phyloP scores from a whole-genome alignment of 1,140 invertebrate genomes.

The Oryzaephilus surinamensis region DNA sequence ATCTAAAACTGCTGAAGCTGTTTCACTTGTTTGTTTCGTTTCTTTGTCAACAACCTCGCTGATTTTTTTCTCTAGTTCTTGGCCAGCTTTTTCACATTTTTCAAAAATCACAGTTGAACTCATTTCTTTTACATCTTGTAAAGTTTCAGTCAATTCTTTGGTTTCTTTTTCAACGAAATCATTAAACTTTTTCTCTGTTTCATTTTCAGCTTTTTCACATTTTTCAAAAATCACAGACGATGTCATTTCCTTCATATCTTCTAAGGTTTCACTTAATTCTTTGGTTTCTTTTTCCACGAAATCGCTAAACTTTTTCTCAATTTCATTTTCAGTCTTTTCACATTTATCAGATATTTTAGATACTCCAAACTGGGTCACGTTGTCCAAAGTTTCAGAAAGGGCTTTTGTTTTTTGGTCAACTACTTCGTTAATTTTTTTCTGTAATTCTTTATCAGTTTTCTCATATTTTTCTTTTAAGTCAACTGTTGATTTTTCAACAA shows the following conservation, averaged over 20 bases:
- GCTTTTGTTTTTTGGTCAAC: slow-evolving; percentile 6
- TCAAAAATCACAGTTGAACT: slow-evolving; percentile 6
- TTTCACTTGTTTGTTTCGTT: background rate
- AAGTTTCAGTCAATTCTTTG: slow-evolving; percentile 4
- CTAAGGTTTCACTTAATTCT: no score
- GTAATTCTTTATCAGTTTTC: background rate
- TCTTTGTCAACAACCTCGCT: background rate
- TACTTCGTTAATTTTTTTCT: slow-evolving; percentile 1
- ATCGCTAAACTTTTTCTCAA: background rate
- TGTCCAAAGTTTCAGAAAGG: no score
- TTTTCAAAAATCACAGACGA: slow-evolving; percentile 5
- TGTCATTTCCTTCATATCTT: slow-evolving; percentile 1
- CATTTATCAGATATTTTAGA: slow-evolving; percentile 4
- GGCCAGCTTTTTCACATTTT: slow-evolving; percentile 5
- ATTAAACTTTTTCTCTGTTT: slow-evolving; percentile 1
- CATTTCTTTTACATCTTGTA: no score
- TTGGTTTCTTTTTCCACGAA: slow-evolving; percentile 5
- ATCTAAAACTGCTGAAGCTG: background rate
- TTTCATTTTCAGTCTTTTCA: background rate
- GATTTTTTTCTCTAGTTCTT: no score
- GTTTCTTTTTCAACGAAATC: slow-evolving; percentile 4
- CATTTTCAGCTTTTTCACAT: slow-evolving; percentile 1
- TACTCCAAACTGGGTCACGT: background rate
- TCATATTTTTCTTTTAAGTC: slow-evolving; percentile 4
- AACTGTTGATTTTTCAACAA: no score